Evolutionary conservation across 2,113 vertebrate genomes (phyloP), one percentile per base, ranked within the genome.

Genomic region (Hippocampus guttulatus): DNA sequence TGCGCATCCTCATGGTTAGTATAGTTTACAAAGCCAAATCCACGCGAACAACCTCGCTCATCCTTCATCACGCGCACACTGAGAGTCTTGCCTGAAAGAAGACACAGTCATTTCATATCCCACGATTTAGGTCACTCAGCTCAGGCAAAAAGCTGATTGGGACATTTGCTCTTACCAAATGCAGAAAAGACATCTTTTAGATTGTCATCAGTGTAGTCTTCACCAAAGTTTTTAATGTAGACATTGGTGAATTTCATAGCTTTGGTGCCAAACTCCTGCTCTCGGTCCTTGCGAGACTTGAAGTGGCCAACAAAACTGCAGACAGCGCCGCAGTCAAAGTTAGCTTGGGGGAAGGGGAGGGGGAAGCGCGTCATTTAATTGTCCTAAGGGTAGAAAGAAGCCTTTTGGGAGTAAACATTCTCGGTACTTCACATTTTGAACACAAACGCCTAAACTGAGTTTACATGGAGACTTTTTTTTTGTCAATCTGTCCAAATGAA

Each of bases 61-160:
- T 99, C 96, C 71, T 89, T 92, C 97, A 99, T 99, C 84, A 99
- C 96, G 63, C 95, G 94, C 70, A 98, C 95, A 64, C 97, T 98
- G 49, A 96, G 82, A 0, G 93, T 96, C 84, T 92, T 95, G 8
- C 97, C 97, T 99, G 88, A 30, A 33, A 84, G 64, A 51, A 9
- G 20, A 40, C 73, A 67, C n/a, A 33, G 40, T 45, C 25, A 21
- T 47, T 25, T 64, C 9, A 40, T 38, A n/a, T 64, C 40, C 21
- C 11, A 47, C 45, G 8, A 27, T 47, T 47, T 1, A 12, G 14
- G 1, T 23, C 10, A 63, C 4, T n/a, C 4, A n/a, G 49, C 18
- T 16, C 2, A 23, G n/a, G 33, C 33, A 57, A 55, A 18, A 57
- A 16, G 2, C 21, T 11, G 21, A 27, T 66, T 14, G 27, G 16